Base-by-base conservation (phyloP, 2,797 vertebrate species). In the Tapera naevia region DNA sequence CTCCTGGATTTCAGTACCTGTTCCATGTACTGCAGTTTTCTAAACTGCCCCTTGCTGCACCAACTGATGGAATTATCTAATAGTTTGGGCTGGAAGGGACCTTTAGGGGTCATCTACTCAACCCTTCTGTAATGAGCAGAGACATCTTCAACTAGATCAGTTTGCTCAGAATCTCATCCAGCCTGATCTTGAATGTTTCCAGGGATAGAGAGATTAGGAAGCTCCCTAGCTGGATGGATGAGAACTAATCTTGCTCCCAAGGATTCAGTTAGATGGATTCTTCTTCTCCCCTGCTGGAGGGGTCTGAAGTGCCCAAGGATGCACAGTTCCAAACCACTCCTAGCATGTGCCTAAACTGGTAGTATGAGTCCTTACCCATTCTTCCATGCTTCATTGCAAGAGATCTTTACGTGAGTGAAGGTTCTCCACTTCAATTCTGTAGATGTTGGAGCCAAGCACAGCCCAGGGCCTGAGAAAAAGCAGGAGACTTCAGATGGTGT, bases 401-500 rank as follows among this genome's bases (percentile, higher is more conserved):
- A 86, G 7, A 41, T 24, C 33, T 78, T 41, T 17, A 32, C 1
- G 3, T 24, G 22, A 54, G 30, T 41, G 14, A 54, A 39, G 17
- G 10, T 39, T 74, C 32, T 61, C 17, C 23, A 8, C 61, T 71
- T 78, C 54, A 6, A 3, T 74, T 92, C 65, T 3, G 4, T 32
- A 32, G 5, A 4, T 3, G 10, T 13, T 54, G 22, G 14, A 69
- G 48, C 65, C 35, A 62, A 51, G n/a, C 33, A 72, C 11, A 70
- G 53, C 16, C 54, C 54, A 41, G 24, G 23, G 25, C 17, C 25
- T 1, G 3, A 50, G n/a, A 37, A 88, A 76, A 91, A 43, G 7
- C 21, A 25, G 48, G 39, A 65, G 41, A 25, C 14, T 46, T 64
- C 0, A 1, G 24, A 39, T 2, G 0, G 48, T 48, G 5, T 76